These are phyloP conservation scores for Eilema sororculum DNA, from an alignment of 2,888 invertebrate species.

Conservation along the genomic window DNA sequence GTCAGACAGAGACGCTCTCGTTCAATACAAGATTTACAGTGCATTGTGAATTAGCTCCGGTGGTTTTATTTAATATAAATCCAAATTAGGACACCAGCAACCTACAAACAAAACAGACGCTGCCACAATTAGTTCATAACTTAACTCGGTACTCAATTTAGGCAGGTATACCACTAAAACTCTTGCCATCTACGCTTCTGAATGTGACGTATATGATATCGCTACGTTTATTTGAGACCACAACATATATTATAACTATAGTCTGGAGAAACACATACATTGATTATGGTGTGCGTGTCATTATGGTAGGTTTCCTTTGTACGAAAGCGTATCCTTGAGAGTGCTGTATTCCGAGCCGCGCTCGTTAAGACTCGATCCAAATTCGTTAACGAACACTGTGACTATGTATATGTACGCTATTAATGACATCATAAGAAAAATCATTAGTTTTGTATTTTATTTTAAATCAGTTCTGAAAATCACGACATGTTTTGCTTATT, in stretches of 20 bases:
- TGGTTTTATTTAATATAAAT: no score
- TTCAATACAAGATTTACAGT: no score
- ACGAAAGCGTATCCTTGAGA: neutral
- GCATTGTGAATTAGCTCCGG: no score
- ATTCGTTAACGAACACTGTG: slow-evolving; percentile 56
- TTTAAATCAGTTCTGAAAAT: slow-evolving; percentile 33
- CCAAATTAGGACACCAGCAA: no score
- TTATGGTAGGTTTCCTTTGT: neutral
- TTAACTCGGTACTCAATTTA: neutral
- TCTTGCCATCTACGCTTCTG: neutral
- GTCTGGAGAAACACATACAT: neutral
- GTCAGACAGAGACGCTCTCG: no score
- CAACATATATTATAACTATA: no score
- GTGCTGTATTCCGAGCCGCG: slow-evolving; percentile 2
- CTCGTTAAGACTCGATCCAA: neutral
- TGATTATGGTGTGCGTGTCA: neutral
- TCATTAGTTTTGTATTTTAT: slow-evolving; percentile 62
- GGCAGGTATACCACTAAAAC: neutral
- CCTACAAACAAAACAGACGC: no score
- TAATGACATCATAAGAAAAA: slow-evolving; percentile 65
- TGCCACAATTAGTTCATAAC: no score
- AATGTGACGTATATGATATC: no score
- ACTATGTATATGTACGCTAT: slow-evolving; percentile 65
- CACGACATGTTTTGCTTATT: slow-evolving; percentile 56
- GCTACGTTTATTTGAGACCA: no score